Conservation (phyloP, 2,113 vertebrate genomes). For the Albula goreensis region DNA sequence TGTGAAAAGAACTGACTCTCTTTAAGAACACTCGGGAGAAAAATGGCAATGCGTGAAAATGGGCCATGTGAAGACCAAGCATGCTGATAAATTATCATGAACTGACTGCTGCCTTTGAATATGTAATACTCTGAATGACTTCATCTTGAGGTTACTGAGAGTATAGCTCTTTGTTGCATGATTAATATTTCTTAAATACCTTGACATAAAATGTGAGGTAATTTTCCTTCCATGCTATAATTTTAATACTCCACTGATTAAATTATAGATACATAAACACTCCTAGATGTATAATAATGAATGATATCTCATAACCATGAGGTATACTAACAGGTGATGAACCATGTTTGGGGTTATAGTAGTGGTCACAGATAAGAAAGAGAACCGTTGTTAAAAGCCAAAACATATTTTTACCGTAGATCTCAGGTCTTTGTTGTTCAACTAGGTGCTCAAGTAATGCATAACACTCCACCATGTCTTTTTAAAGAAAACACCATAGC, state of each 20-base stretch:
- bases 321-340: slow-evolving; percentile 50
- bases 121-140: background rate
- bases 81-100: background rate
- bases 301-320: background rate
- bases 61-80: background rate
- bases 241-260: background rate
- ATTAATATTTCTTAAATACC: background rate
- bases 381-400: slow-evolving; percentile 59
- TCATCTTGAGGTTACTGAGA: background rate
- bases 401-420: slow-evolving; percentile 54
- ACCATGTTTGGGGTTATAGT: slow-evolving; percentile 44
- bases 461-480: background rate
- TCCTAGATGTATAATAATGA: slow-evolving; percentile 9
- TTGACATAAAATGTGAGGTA: background rate
- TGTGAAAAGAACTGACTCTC: background rate
- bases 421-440: slow-evolving; percentile 55
- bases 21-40: background rate
- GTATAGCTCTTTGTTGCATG: background rate
- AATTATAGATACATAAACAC: background rate
- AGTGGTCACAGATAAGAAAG: slow-evolving; percentile 44
- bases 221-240: background rate
- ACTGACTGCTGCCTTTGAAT: slow-evolving; percentile 11
- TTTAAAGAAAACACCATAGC: slow-evolving; percentile 38
- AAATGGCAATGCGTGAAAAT: background rate
- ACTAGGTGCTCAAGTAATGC: slow-evolving; percentile 31